phyloP scores from a whole-genome alignment of 2,113 vertebrate species.

The Rhinolophus sinicus region DNA sequence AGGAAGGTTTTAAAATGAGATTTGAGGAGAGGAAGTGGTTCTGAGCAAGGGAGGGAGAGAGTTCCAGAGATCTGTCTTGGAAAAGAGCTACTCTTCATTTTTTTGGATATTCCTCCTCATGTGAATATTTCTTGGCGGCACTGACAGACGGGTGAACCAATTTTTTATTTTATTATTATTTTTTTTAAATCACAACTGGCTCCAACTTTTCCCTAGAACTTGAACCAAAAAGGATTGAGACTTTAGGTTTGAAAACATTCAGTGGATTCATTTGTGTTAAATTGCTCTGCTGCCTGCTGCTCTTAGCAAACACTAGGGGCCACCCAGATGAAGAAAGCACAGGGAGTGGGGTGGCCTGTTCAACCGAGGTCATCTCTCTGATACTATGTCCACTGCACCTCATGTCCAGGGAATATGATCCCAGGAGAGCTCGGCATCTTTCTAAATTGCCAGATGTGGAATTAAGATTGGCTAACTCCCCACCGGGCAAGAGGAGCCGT shows the following conservation, averaged over 20 bases:
- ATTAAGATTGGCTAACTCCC: background rate
- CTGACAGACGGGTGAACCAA: constrained; percentile 62
- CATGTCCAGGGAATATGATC: background rate
- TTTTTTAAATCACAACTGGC: constrained; percentile 51
- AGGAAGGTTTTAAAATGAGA: constrained; percentile 84
- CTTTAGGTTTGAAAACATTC: constrained; percentile 61
- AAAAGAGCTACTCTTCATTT: constrained; percentile 70
- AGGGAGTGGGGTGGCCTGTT: background rate
- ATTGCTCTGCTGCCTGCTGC: background rate
- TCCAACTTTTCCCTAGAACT: constrained; percentile 68
- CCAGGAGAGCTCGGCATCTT: background rate
- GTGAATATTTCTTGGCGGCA: constrained; percentile 73
- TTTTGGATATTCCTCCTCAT: constrained; percentile 63
- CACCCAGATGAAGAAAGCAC: background rate
- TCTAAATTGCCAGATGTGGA: constrained; percentile 30
- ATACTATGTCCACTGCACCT: fast-evolving
- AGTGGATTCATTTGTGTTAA: constrained; percentile 21
- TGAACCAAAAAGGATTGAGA: constrained; percentile 62
- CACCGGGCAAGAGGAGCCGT: background rate
- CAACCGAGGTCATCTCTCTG: background rate
- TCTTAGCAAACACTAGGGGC: background rate
- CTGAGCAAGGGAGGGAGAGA: constrained; percentile 64
- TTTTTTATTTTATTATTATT: constrained; percentile 35
- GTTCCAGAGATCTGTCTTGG: constrained; percentile 77
- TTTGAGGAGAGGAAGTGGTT: constrained; percentile 82